Evolutionary conservation across 2,113 vertebrate genomes (phyloP).

Genomic region (Spea multiplicata): DNA sequence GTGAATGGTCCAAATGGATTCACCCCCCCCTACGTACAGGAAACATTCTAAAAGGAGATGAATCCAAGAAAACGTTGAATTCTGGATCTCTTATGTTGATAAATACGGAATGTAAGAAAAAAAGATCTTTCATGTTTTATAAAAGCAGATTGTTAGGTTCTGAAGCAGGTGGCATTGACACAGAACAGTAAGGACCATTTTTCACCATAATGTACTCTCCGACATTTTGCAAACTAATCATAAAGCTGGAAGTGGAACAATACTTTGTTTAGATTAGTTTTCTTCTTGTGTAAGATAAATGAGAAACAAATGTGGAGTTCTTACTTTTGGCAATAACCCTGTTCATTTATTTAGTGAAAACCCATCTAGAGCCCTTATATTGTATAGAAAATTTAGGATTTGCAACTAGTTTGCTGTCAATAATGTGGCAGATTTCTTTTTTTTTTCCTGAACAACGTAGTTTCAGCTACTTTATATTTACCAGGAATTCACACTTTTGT

Average conservation of each 20-base stretch:
- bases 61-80: neutral
- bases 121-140: neutral
- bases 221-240: conserved; percentile 27
- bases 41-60: neutral
- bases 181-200: conserved; percentile 22
- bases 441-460: too few relatives aligned
- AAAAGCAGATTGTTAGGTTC: neutral
- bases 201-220: conserved; percentile 17
- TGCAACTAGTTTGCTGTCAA: too few relatives aligned
- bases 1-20: neutral
- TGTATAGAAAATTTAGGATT: too few relatives aligned
- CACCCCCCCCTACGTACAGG: neutral
- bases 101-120: neutral
- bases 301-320: neutral
- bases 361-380: too few relatives aligned
- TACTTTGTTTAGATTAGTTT: neutral
- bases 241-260: neutral
- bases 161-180: conserved; percentile 15
- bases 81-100: neutral
- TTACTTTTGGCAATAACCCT: conserved; percentile 1
- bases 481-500: too few relatives aligned
- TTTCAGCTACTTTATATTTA: too few relatives aligned
- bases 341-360: too few relatives aligned
- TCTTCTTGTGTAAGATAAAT: conserved; percentile 17
- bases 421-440: too few relatives aligned